Base-by-base conservation (phyloP, 2,113 vertebrate species). In the Sorex fumeus region DNA sequence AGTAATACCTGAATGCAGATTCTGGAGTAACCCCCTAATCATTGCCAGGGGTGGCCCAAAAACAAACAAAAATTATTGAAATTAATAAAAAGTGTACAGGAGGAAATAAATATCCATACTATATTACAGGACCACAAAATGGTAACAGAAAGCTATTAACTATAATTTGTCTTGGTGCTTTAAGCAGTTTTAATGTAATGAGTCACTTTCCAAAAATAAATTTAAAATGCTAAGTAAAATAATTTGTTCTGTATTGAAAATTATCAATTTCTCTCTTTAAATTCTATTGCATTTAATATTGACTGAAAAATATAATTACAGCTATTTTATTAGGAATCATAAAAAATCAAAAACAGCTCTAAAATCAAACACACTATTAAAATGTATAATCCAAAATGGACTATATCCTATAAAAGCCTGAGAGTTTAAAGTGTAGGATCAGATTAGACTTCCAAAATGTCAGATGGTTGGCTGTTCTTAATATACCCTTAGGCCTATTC, bases 201-300 rank as follows among this genome's bases (percentile, higher is more conserved):
- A 66, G 84, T 36, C 18, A 85, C 18, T 91, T 81, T 89, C 43
- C 76, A 87, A 84, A 92, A 76, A 50, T 94, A 75, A 84, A 90
- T 76, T 43, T 81, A 93, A 91, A 10, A 82, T 72, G 91, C 28
- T 86, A 81, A 92, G 16, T 50, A 86, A 88, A 70, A 36, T 86
- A 92, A 70, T 64, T 36, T 67, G 2, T 84, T 92, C 27, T 76
- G 36, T 62, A 71, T 15, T 82, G 7, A 78, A 87, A 92, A 90
- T 77, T 81, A 84, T 12, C 43, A 53, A 53, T 23, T 67, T 88
- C 7, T 47, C 12, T 69, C 74, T 50, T 91, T 36, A 79, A 94
- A 91, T 3, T n/a, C 19, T 71, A 47, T 64, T 18, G 36, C 10
- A 94, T 7, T 87, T 89, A 72, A 84, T 87, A 60, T 27, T 88